These are phyloP conservation scores for Sebastes steindachneri DNA, from an alignment of 2,797 vertebrate species.

Conservation along the genomic window DNA sequence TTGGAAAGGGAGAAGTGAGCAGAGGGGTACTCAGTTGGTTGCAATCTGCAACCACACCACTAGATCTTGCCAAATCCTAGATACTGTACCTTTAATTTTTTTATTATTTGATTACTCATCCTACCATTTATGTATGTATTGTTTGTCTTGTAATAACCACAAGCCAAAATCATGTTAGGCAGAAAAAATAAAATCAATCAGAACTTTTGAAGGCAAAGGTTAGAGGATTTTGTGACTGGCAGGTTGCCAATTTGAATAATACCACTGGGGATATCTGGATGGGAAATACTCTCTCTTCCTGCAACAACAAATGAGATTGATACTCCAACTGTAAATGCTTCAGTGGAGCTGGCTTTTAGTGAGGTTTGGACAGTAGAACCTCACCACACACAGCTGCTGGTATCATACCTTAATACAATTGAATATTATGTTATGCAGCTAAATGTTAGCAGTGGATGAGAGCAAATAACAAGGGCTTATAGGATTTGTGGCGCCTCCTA, in stretches of 20 bases:
- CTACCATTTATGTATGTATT: background rate
- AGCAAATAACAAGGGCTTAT: background rate
- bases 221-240: background rate
- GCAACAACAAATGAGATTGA: conserved; percentile 6
- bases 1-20: too few relatives aligned
- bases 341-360: background rate
- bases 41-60: too few relatives aligned
- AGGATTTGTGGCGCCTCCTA: background rate
- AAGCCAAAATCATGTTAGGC: background rate
- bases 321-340: background rate
- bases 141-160: background rate
- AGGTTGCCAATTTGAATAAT: background rate
- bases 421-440: background rate
- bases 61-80: too few relatives aligned
- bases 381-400: background rate
- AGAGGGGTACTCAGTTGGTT: too few relatives aligned
- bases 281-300: background rate
- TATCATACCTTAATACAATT: background rate
- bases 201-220: background rate
- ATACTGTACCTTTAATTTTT: background rate
- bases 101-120: background rate
- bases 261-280: background rate
- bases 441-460: background rate
- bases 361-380: background rate
- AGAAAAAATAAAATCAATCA: background rate